phyloP scores from a whole-genome alignment of 2,888 invertebrate genomes.

The Sisyra terminalis region DNA sequence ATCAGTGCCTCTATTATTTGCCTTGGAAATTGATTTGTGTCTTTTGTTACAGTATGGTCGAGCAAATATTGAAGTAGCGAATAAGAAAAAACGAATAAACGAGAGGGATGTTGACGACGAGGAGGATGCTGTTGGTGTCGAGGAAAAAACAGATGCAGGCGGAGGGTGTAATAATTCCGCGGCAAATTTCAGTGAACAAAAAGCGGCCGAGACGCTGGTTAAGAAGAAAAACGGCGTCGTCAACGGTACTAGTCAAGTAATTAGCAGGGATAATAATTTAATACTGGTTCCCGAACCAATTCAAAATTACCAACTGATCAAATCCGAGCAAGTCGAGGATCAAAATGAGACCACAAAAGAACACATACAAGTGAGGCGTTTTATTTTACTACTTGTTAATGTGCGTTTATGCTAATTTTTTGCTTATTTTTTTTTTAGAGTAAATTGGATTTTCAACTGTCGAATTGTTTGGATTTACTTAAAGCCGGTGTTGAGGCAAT shows the following conservation, averaged over 20 bases:
- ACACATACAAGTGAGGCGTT: constrained; percentile 2
- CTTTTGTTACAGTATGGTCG: constrained; percentile 55
- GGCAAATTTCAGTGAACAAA: neutral
- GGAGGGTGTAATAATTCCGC: constrained; percentile 10
- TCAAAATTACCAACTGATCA: constrained; percentile 12
- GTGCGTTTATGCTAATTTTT: constrained; percentile 10
- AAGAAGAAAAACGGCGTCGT: constrained; percentile 10
- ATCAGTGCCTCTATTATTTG: too few relatives aligned
- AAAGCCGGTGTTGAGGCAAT: constrained; percentile 92
- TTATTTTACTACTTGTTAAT: neutral
- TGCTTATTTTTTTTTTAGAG: constrained; percentile 24
- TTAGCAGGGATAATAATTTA: constrained; percentile 48
- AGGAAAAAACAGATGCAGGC: constrained; percentile 16
- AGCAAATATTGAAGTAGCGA: constrained; percentile 58
- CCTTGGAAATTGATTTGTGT: constrained; percentile 5
- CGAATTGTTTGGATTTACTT: constrained; percentile 73
- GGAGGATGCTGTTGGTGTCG: constrained; percentile 29
- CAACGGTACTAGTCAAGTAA: constrained; percentile 39
- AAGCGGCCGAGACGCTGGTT: neutral
- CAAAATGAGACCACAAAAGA: constrained; percentile 7
- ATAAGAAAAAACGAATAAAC: constrained; percentile 30
- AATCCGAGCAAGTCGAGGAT: constrained; percentile 1
- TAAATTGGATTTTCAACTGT: constrained; percentile 59
- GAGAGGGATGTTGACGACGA: constrained; percentile 35
- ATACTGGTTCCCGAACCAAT: constrained; percentile 56